These are phyloP conservation scores for Tortrix viridana DNA, from an alignment of 2,888 invertebrate genomes.

Conservation along the genomic window DNA sequence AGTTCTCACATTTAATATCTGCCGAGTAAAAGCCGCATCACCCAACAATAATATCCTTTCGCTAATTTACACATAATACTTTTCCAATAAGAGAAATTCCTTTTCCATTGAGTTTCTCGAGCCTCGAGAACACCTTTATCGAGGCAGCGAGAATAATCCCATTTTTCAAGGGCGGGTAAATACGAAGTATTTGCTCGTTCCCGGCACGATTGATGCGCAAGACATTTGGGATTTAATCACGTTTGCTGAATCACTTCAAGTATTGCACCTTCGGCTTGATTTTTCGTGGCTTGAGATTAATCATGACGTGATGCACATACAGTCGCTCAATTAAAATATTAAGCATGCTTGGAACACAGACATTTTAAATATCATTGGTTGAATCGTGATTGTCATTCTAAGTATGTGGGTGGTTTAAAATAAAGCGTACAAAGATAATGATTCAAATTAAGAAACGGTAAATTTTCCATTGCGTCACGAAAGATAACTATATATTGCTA, in stretches of 20 bases:
- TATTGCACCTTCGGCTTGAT: conserved; percentile 12
- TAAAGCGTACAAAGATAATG: no score
- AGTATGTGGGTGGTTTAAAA: no score
- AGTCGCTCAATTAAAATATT: no score
- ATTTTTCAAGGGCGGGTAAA: conserved; percentile 36
- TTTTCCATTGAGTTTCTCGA: conserved; percentile 33
- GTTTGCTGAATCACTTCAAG: conserved; percentile 30
- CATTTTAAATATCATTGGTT: no score
- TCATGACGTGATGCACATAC: not conserved
- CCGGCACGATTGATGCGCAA: conserved; percentile 31
- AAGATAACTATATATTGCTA: no score
- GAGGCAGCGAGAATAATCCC: conserved; percentile 36
- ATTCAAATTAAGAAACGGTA: no score
- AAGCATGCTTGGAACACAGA: no score
- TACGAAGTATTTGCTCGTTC: conserved; percentile 34
- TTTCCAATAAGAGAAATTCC: conserved; percentile 35
- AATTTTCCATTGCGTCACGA: no score
- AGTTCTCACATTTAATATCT: not conserved
- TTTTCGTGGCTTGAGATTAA: not conserved
- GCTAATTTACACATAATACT: conserved; percentile 38
- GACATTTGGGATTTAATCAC: conserved; percentile 36
- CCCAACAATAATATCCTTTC: conserved; percentile 30
- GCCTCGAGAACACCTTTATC: conserved; percentile 36
- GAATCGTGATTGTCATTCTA: no score
- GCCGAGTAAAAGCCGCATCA: conserved; percentile 13